Percentiles rank a stretch among this genome's conserved stretches.
These are phyloP conservation scores for Conus betulinus DNA, from an alignment of 1,140 invertebrate species.

Conservation along the genomic window DNA sequence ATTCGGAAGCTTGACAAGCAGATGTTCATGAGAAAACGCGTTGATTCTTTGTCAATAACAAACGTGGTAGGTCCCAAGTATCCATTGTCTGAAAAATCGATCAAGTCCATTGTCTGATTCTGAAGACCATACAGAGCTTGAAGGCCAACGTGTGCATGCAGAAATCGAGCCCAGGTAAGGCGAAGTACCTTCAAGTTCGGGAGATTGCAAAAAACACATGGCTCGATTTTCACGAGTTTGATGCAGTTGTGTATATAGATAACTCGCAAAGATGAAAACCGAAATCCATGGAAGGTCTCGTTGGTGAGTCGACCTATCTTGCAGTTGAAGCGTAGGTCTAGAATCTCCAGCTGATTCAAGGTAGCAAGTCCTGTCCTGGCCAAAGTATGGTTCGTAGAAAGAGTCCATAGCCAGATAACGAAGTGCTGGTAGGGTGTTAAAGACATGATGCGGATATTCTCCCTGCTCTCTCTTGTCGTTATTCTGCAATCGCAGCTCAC, in stretches of 20 bases:
- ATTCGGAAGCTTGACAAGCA: neutral
- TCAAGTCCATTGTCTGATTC: neutral
- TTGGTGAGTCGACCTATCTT: neutral
- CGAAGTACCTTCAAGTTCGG: neutral
- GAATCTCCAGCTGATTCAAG: neutral
- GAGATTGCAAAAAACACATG: neutral
- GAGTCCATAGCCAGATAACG: neutral
- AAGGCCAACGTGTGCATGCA: neutral
- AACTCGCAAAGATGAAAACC: neutral
- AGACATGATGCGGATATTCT: neutral
- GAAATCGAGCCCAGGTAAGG: neutral
- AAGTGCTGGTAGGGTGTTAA: neutral
- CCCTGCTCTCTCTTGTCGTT: neutral
- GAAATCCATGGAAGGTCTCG: neutral
- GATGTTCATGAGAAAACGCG: neutral
- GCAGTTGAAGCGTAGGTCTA: neutral
- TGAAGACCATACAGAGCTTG: neutral
- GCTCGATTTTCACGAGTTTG: neutral
- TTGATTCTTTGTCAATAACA: neutral
- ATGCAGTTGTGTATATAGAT: neutral
- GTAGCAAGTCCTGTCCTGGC: neutral
- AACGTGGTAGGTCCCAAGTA: neutral
- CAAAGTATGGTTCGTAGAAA: neutral
- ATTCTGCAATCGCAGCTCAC: neutral
- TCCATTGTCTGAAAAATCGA: neutral